Percentiles rank a stretch among this genome's conserved stretches.
These are phyloP conservation scores for Paracentrotus lividus DNA, from an alignment of 53 echinoderm and acorn worm genomes.

Conservation along the genomic window DNA sequence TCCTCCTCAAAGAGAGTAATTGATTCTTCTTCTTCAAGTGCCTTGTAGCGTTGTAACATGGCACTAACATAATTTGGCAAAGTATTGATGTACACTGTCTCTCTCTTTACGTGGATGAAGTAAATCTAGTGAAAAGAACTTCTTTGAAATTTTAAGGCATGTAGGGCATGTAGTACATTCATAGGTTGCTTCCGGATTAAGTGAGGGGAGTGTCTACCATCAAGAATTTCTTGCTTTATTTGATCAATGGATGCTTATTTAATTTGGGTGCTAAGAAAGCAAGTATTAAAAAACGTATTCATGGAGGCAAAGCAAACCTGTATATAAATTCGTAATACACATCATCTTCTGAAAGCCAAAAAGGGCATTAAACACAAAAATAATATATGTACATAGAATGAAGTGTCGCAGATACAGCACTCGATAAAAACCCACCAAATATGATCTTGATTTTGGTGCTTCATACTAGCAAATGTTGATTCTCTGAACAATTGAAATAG, in stretches of 20 bases:
- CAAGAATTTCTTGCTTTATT: too few relatives aligned
- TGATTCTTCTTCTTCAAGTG: too few relatives aligned
- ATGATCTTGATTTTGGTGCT: conserved; percentile 19
- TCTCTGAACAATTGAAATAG: background rate
- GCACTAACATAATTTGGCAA: too few relatives aligned
- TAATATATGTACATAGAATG: background rate
- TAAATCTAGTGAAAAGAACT: too few relatives aligned
- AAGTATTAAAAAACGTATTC: background rate
- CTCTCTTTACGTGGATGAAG: too few relatives aligned
- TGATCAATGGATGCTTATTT: background rate
- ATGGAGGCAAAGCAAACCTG: background rate
- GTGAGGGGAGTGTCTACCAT: too few relatives aligned
- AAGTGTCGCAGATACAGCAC: background rate
- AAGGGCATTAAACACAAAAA: background rate
- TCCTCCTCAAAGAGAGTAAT: too few relatives aligned
- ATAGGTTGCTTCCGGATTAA: too few relatives aligned
- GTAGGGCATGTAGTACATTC: too few relatives aligned
- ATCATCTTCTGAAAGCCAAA: too few relatives aligned
- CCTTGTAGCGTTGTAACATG: background rate
- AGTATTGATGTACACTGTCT: too few relatives aligned
- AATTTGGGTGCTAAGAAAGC: background rate
- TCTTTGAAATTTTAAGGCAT: too few relatives aligned
- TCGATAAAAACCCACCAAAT: background rate
- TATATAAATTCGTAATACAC: background rate
- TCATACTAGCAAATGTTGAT: background rate